A percentile compares a stretch with the other conserved stretches of the same genome.
Evolutionary conservation across 2,888 invertebrate species (phyloP).

Genomic region (Tipula vernalis): DNA sequence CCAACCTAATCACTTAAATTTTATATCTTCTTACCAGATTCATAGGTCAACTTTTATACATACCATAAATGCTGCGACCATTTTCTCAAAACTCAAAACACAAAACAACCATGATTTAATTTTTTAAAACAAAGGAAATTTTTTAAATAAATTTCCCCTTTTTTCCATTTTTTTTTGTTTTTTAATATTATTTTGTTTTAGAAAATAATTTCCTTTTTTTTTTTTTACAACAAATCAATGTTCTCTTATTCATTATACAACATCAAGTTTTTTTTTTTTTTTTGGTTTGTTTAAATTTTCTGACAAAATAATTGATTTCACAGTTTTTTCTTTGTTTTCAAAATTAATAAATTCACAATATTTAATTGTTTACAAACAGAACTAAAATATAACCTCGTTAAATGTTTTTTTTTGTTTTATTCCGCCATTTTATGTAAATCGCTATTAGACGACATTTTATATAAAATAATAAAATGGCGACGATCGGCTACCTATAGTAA

Average conservation of each 20-base stretch:
- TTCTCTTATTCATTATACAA: neutral
- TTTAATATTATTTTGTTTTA: neutral
- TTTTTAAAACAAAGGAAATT: neutral
- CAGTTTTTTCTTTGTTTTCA: neutral
- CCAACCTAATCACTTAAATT: no score
- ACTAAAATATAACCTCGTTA: neutral
- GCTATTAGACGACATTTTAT: neutral
- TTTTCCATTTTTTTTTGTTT: neutral
- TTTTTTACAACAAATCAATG: neutral
- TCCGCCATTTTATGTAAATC: neutral
- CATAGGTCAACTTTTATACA: no score
- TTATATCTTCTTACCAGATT: no score
- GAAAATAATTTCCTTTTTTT: neutral
- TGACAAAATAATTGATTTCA: neutral
- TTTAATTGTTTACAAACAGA: neutral
- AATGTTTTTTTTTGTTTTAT: neutral
- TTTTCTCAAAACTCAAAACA: neutral
- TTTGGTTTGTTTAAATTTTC: neutral
- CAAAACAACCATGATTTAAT: neutral
- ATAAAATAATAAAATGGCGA: neutral
- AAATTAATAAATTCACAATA: neutral
- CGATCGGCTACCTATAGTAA: neutral
- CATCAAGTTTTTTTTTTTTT: neutral
- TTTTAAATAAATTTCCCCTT: neutral
- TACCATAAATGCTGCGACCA: no score